These are phyloP conservation scores for Brachystomella parvula DNA, from an alignment of 1,140 invertebrate genomes.

Conservation along the genomic window DNA sequence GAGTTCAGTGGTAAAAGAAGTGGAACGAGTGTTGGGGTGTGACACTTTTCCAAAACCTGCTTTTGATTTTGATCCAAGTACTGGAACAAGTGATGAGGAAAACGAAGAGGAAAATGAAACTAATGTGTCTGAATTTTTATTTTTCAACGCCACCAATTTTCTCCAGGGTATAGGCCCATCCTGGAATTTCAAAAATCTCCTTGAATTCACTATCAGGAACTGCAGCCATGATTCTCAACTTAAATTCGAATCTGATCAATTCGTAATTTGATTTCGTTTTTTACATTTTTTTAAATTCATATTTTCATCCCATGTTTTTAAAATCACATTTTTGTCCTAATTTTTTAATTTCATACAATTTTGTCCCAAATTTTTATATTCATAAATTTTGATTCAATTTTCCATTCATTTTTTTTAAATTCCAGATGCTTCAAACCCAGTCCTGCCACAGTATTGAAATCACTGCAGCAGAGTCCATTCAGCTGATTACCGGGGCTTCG, in stretches of 20 bases:
- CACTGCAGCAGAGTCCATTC: neutral
- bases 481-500: neutral
- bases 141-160: neutral
- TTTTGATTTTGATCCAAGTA: neutral
- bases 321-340: too few relatives aligned
- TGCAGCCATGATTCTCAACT: neutral
- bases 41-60: neutral
- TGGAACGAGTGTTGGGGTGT: constrained; percentile 24
- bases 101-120: neutral
- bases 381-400: too few relatives aligned
- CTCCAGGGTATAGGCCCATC: neutral
- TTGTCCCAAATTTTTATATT: too few relatives aligned
- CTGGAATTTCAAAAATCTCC: neutral
- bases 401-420: too few relatives aligned
- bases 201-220: neutral
- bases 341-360: too few relatives aligned
- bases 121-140: neutral
- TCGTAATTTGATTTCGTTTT: too few relatives aligned
- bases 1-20: constrained; percentile 26
- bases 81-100: neutral
- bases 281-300: too few relatives aligned
- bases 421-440: too few relatives aligned
- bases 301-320: too few relatives aligned
- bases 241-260: neutral
- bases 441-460: too few relatives aligned